These are phyloP conservation scores for Nylanderia fulva DNA, from an alignment of 1,140 invertebrate genomes.

Conservation along the genomic window DNA sequence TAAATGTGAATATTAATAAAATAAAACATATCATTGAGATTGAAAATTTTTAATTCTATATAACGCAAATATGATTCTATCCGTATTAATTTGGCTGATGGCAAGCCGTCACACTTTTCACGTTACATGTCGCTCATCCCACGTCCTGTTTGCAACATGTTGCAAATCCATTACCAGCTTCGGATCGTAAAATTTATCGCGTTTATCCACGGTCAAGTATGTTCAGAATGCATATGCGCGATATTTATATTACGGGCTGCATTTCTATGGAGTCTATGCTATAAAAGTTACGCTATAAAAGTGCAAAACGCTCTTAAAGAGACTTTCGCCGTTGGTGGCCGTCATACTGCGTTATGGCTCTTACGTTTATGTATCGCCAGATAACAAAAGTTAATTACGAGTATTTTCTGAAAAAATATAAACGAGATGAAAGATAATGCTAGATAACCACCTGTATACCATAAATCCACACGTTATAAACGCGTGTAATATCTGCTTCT, in stretches of 20 bases:
- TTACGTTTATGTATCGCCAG: background rate
- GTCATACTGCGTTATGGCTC: background rate
- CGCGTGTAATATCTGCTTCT: background rate
- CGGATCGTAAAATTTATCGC: constrained; percentile 75
- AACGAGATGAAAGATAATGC: background rate
- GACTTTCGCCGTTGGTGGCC: constrained; percentile 23
- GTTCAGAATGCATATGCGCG: constrained; percentile 66
- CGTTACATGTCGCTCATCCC: background rate
- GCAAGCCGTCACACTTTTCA: constrained; percentile 63
- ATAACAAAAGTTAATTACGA: constrained; percentile 26
- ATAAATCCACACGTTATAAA: background rate
- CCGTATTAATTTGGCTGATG: constrained; percentile 70
- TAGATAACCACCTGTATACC: background rate
- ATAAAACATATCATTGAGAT: background rate
- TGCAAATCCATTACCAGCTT: constrained; percentile 75
- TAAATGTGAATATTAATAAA: background rate
- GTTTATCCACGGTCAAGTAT: constrained; percentile 73
- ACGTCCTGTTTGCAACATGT: constrained; percentile 70
- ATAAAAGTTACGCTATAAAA: constrained; percentile 73
- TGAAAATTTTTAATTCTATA: constrained; percentile 35
- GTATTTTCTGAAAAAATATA: constrained; percentile 32
- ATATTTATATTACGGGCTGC: constrained; percentile 68
- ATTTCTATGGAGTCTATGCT: constrained; percentile 68
- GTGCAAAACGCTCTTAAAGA: constrained; percentile 68
- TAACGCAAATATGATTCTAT: constrained; percentile 60